A percentile compares a stretch with the other conserved stretches of the same genome.
phyloP scores from a whole-genome alignment of 2,888 invertebrate species.

The Azorinus chamasolen region DNA sequence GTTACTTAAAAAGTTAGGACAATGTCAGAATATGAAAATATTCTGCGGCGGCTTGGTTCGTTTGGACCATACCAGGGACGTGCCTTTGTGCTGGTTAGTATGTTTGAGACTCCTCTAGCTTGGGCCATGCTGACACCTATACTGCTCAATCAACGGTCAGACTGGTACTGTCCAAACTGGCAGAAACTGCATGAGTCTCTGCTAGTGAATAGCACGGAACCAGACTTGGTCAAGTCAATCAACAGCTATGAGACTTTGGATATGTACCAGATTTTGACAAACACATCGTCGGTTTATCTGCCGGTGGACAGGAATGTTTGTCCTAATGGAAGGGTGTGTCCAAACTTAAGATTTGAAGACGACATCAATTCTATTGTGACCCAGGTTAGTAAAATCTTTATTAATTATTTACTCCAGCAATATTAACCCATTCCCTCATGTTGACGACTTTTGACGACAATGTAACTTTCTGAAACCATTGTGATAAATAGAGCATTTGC shows the following conservation, averaged over 20 bases:
- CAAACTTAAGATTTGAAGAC: conserved; percentile 62
- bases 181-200: conserved; percentile 37
- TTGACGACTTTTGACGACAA: too few species aligned
- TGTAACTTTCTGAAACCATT: too few species aligned
- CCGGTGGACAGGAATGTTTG: conserved; percentile 48
- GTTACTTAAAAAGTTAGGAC: conserved; percentile 22
- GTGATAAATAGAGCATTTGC: too few species aligned
- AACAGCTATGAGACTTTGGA: conserved; percentile 31
- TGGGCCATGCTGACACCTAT: conserved; percentile 84
- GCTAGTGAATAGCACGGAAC: conserved; percentile 39
- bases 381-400: too few species aligned
- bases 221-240: conserved; percentile 24
- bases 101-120: conserved; percentile 84
- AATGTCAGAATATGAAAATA: conserved; percentile 82
- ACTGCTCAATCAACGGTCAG: conserved; percentile 75
- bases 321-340: conserved; percentile 57
- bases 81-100: conserved; percentile 82
- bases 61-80: conserved; percentile 84
- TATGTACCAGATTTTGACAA: conserved; percentile 27
- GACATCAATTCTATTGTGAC: conserved; percentile 80
- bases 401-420: too few species aligned
- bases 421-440: too few species aligned
- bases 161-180: conserved; percentile 72
- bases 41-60: conserved; percentile 77
- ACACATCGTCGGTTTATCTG: conserved; percentile 35